phyloP scores from a whole-genome alignment of 2,888 invertebrate species.

The Blastobasis adustella region DNA sequence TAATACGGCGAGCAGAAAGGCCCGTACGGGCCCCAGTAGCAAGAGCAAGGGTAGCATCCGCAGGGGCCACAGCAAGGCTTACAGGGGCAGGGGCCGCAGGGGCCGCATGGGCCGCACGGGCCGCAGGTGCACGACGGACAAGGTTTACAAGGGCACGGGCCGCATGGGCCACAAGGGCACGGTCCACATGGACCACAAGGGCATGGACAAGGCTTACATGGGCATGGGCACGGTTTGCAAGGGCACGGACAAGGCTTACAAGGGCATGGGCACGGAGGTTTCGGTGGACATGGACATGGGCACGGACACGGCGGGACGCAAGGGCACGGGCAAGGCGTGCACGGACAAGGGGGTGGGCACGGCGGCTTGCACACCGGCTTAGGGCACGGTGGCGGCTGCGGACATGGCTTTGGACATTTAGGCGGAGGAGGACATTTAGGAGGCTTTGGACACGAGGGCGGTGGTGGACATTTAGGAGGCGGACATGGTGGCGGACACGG shows the following conservation, averaged over 20 bases:
- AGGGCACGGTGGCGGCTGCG: neutral
- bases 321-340: neutral
- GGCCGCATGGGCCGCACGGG: constrained; percentile 1
- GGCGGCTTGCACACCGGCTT: neutral
- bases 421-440: neutral
- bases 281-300: constrained; percentile 4
- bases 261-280: neutral
- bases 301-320: neutral
- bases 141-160: constrained; percentile 14
- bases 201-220: neutral
- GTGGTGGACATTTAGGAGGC: neutral
- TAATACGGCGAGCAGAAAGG: no score
- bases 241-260: constrained; percentile 2
- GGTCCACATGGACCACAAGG: constrained; percentile 18
- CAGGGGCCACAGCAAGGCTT: no score
- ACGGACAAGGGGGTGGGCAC: neutral
- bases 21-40: no score
- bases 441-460: constrained; percentile 1
- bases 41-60: no score
- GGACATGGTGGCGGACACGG: constrained; percentile 5
- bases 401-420: constrained; percentile 8
- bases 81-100: constrained; percentile 1
- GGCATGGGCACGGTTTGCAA: constrained; percentile 6
- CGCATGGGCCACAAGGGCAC: constrained; percentile 17
- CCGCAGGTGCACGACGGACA: constrained; percentile 1